Evolutionary conservation across 2,797 vertebrate species (phyloP).

Genomic region (Lacerta agilis): DNA sequence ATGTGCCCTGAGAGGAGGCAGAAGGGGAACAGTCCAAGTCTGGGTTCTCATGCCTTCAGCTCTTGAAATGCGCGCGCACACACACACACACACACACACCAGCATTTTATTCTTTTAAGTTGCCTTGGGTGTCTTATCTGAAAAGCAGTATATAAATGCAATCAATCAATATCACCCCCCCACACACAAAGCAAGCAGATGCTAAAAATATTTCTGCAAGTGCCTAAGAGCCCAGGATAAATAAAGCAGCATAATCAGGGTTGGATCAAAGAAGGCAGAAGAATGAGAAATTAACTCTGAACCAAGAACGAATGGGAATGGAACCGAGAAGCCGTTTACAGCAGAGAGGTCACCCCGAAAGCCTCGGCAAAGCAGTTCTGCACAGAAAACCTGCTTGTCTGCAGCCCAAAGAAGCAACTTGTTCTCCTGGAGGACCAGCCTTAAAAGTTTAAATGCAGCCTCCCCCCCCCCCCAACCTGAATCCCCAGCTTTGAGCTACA

Average conservation of each 20-base stretch:
- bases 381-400: background rate
- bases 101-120: background rate
- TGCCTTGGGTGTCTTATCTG: background rate
- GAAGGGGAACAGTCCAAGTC: background rate
- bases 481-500: no score
- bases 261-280: background rate
- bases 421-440: no score
- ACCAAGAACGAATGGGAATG: background rate
- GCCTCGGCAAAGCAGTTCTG: background rate
- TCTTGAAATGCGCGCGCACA: background rate
- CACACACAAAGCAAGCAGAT: background rate
- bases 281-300: background rate
- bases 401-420: background rate
- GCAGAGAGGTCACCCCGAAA: background rate
- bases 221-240: background rate
- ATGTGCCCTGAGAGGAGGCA: background rate
- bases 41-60: no score
- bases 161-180: background rate
- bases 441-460: background rate
- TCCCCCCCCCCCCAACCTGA: no score
- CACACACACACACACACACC: no score
- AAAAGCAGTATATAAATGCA: background rate
- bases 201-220: background rate
- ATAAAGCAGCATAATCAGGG: background rate
- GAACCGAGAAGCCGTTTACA: background rate